These are phyloP conservation scores for Gastrophysa polygoni DNA, from an alignment of 2,888 invertebrate species.

Conservation along the genomic window DNA sequence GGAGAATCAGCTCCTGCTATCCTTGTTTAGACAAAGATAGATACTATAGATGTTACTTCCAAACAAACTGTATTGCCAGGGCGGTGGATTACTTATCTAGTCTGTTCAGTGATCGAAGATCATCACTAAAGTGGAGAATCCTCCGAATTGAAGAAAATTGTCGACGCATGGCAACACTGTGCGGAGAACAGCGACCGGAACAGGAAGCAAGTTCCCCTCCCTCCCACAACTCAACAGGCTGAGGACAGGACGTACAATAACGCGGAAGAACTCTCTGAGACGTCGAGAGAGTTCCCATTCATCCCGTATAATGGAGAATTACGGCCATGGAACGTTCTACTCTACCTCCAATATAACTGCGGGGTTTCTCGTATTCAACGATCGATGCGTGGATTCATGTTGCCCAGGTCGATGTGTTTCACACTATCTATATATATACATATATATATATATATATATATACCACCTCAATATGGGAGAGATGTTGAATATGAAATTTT, in stretches of 20 bases:
- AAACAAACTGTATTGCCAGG: too few species aligned
- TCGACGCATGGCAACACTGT: constrained; percentile 3
- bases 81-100: too few species aligned
- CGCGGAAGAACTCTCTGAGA: constrained; percentile 43
- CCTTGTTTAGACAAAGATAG: too few species aligned
- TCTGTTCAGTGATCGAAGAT: too few species aligned
- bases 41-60: too few species aligned
- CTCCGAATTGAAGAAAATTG: constrained; percentile 19
- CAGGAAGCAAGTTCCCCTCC: constrained; percentile 31
- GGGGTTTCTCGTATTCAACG: neutral
- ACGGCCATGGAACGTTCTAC: neutral
- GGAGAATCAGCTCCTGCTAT: too few species aligned
- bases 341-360: neutral
- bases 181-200: constrained; percentile 36
- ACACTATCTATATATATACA: too few species aligned
- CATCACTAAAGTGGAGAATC: too few species aligned
- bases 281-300: constrained; percentile 27
- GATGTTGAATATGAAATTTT: too few species aligned
- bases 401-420: too few species aligned
- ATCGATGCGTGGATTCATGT: neutral
- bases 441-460: too few species aligned
- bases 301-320: constrained; percentile 24
- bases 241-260: constrained; percentile 50
- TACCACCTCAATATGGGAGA: too few species aligned
- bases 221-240: constrained; percentile 52